phyloP scores from a whole-genome alignment of 2,113 vertebrate genomes.

The Procavia capensis region DNA sequence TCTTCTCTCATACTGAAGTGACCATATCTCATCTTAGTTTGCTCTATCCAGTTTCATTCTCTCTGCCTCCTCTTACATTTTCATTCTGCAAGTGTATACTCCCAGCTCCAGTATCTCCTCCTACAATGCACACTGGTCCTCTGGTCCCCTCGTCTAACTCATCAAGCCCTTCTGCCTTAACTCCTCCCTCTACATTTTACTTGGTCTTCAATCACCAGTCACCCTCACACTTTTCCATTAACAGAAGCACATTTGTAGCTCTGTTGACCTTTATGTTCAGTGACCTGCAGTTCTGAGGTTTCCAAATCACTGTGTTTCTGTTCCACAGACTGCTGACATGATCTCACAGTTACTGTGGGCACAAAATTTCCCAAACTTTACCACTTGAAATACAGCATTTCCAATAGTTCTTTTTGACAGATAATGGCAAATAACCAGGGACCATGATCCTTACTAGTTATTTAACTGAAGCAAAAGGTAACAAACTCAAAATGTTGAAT shows the following conservation, averaged over 20 bases:
- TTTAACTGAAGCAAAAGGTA: slow-evolving; percentile 13
- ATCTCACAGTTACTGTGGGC: background rate
- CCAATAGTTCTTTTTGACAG: background rate
- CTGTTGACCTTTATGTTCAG: slow-evolving; percentile 30
- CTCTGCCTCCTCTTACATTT: background rate
- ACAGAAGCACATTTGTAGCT: slow-evolving; percentile 63
- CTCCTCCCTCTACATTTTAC: slow-evolving; percentile 71
- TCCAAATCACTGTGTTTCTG: slow-evolving; percentile 5
- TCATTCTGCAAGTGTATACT: background rate
- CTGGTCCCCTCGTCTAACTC: background rate
- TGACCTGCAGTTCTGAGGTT: background rate
- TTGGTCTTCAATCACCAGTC: slow-evolving; percentile 73
- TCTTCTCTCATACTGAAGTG: background rate
- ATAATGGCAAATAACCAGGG: background rate
- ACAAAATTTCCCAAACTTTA: background rate
- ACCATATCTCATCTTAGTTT: background rate
- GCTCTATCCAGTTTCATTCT: background rate
- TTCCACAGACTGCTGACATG: background rate
- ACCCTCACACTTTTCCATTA: slow-evolving; percentile 67
- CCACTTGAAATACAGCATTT: background rate
- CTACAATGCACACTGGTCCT: background rate
- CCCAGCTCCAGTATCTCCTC: background rate
- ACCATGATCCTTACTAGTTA: background rate
- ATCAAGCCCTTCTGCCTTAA: slow-evolving; percentile 50
- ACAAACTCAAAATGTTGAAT: background rate